Evolutionary conservation across 1,140 invertebrate species (phyloP).

Genomic region (Geopemphigus sp.): DNA sequence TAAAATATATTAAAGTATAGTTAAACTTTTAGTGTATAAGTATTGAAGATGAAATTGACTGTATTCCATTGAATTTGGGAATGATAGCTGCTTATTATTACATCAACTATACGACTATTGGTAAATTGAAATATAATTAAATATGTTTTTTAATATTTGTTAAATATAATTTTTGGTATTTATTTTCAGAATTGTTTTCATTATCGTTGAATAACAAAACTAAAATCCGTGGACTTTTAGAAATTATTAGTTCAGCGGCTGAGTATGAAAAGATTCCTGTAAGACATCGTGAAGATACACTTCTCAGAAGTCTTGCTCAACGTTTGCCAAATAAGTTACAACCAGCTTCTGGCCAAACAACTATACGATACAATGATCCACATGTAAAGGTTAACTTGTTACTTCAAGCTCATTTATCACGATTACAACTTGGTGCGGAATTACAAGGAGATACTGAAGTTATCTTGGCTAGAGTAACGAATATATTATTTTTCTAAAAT

Average conservation of each 20-base stretch:
- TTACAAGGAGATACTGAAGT: conserved; percentile 94
- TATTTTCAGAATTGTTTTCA: conserved; percentile 84
- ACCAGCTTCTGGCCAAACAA: conserved; percentile 60
- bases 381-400: conserved; percentile 96
- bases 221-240: conserved; percentile 92
- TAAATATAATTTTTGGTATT: conserved; percentile 47
- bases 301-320: conserved; percentile 77
- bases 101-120: conserved; percentile 98
- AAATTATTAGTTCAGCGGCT: conserved; percentile 96
- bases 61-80: conserved; percentile 91
- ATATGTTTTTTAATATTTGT: neutral
- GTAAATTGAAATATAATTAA: conserved; percentile 58
- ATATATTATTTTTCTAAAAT: neutral
- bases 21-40: conserved; percentile 74
- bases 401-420: conserved; percentile 91
- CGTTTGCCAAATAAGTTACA: conserved; percentile 76
- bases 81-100: conserved; percentile 99
- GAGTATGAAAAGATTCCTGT: conserved; percentile 96
- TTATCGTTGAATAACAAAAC: conserved; percentile 95
- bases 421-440: conserved; percentile 91
- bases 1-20: neutral
- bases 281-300: conserved; percentile 89
- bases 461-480: conserved; percentile 73
- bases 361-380: conserved; percentile 87
- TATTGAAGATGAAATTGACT: conserved; percentile 97